Percentiles rank a stretch among this genome's conserved stretches.
Conservation (phyloP, 1,140 invertebrate genomes). For the Drosophila orosa region DNA sequence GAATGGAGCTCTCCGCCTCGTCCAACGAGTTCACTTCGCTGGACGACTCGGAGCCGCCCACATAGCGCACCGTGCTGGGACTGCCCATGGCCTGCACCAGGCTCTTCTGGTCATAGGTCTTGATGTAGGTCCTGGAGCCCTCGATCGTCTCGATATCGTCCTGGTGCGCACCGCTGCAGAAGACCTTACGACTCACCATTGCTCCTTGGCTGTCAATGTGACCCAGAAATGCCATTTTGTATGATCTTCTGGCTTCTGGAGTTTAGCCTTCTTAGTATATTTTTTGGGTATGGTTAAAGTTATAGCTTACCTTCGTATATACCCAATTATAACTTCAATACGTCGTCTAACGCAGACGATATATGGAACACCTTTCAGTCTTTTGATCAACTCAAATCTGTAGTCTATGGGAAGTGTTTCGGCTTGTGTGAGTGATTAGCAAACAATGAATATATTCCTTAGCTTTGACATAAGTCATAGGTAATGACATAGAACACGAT, state of each 20-base stretch:
- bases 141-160: not conserved
- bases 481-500: not conserved
- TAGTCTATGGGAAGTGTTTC: constrained; percentile 22
- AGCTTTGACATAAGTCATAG: not conserved
- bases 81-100: constrained; percentile 10
- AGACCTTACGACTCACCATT: constrained; percentile 41
- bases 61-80: constrained; percentile 50
- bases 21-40: constrained; percentile 50
- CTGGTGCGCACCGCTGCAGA: not conserved
- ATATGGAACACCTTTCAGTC: constrained; percentile 22
- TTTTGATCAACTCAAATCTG: constrained; percentile 4
- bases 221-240: constrained; percentile 61
- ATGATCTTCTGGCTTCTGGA: not conserved
- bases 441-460: constrained; percentile 10
- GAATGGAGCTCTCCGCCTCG: constrained; percentile 64
- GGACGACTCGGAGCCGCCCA: constrained; percentile 57
- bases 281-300: too few relatives aligned
- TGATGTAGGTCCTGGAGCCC: constrained; percentile 59
- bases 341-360: constrained; percentile 47
- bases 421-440: constrained; percentile 12
- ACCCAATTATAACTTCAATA: constrained; percentile 40
- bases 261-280: not conserved
- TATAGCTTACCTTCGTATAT: constrained; percentile 1
- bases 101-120: constrained; percentile 28
- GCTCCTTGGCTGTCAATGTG: constrained; percentile 39